Percentiles rank a stretch among this genome's conserved stretches.
Conservation (phyloP, 1,140 invertebrate species). For the Musca domestica region DNA sequence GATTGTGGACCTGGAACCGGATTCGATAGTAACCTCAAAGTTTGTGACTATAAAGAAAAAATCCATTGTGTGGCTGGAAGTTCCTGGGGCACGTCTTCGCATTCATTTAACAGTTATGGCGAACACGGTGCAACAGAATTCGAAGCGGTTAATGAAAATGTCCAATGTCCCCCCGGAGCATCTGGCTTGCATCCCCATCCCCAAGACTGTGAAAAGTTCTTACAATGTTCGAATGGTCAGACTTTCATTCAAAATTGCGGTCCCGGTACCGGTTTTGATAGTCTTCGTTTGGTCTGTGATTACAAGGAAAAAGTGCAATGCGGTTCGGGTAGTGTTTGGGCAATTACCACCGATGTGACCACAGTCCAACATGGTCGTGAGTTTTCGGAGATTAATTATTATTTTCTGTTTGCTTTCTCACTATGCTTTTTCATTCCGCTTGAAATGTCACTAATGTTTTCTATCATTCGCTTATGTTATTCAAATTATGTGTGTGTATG, state of each 20-base stretch:
- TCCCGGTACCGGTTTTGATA: constrained; percentile 65
- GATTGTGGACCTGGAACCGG: constrained; percentile 63
- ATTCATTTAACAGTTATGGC: too few relatives aligned
- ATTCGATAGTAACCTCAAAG: constrained; percentile 60
- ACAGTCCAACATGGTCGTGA: too few relatives aligned
- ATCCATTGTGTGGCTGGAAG: neutral
- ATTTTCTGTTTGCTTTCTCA: too few relatives aligned
- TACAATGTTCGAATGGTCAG: constrained; percentile 63
- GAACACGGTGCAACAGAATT: neutral
- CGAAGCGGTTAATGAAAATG: constrained; percentile 14
- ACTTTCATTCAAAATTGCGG: constrained; percentile 62
- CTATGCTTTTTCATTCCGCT: too few relatives aligned
- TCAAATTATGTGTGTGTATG: too few relatives aligned
- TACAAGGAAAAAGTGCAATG: constrained; percentile 49
- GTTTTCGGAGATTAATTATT: too few relatives aligned
- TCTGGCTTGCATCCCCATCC: constrained; percentile 61
- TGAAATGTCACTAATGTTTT: too few relatives aligned
- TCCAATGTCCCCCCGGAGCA: constrained; percentile 30
- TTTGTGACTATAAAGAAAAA: constrained; percentile 61
- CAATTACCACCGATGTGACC: neutral
- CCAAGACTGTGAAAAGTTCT: constrained; percentile 61
- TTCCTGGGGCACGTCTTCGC: neutral
- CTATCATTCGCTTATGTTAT: too few relatives aligned
- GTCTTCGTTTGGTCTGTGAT: constrained; percentile 59
- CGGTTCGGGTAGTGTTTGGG: neutral